Conservation (phyloP, 2,797 vertebrate species). For the Florisuga fusca region DNA sequence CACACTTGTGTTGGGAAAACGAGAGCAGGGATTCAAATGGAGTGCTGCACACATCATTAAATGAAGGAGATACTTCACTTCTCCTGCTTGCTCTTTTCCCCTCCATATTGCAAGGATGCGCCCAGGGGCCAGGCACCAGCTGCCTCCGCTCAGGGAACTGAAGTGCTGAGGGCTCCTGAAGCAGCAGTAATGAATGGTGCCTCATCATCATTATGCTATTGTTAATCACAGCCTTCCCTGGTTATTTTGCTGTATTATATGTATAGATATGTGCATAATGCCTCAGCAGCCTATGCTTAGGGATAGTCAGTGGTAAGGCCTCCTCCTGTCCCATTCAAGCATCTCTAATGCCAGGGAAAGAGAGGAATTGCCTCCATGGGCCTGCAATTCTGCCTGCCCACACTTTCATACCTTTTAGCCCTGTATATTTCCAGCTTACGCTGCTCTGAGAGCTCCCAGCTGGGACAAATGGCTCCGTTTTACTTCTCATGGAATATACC, state of each 20-base stretch:
- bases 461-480: not conserved
- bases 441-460: fast-evolving
- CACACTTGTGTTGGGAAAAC: not conserved
- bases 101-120: fast-evolving
- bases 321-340: not conserved
- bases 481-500: fast-evolving
- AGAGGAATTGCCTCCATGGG: fast-evolving
- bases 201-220: fast-evolving
- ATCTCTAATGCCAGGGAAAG: not conserved
- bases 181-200: not conserved
- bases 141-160: not conserved
- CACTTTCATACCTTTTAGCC: fast-evolving
- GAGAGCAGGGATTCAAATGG: not conserved
- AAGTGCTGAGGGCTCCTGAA: fast-evolving
- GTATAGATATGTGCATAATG: too few relatives aligned
- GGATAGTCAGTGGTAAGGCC: not conserved
- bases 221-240: not conserved
- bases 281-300: not conserved
- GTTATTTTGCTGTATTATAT: not conserved
- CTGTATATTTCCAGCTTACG: not conserved
- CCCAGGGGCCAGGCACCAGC: fast-evolving
- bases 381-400: not conserved
- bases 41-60: fast-evolving
- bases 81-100: not conserved
- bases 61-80: not conserved